Evolutionary conservation across 2,797 vertebrate genomes (phyloP).

Genomic region (Eptatretus atami): DNA sequence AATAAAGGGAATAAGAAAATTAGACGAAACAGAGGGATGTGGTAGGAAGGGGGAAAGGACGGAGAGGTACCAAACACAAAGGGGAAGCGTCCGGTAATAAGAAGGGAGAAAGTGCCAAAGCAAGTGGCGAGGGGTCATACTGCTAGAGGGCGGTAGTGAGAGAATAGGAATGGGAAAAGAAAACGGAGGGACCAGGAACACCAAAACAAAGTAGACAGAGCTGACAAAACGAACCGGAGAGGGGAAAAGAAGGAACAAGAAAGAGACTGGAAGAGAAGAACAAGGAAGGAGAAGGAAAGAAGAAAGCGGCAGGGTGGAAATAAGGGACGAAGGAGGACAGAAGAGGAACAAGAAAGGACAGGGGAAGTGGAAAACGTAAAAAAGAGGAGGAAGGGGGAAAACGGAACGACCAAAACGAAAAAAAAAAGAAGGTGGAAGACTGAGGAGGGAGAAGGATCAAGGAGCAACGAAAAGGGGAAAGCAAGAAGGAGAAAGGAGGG

Average conservation of each 20-base stretch:
- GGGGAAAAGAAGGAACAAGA: background rate
- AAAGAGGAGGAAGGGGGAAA: background rate
- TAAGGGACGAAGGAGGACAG: constrained; percentile 12
- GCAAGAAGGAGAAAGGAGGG: background rate
- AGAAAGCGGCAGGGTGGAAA: constrained; percentile 13
- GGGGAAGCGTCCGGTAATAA: too few species aligned
- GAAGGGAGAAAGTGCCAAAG: too few species aligned
- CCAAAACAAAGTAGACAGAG: constrained; percentile 3
- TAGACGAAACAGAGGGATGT: constrained; percentile 7
- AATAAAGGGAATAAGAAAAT: constrained; percentile 1
- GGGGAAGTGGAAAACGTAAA: constrained; percentile 8
- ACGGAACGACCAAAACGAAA: background rate
- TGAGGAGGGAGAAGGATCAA: background rate
- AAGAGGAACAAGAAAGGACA: background rate
- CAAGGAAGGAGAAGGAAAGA: background rate
- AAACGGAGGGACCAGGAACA: too few species aligned
- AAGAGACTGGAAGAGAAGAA: background rate
- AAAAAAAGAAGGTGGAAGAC: constrained; percentile 1
- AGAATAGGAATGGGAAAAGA: too few species aligned
- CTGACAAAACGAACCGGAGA: background rate
- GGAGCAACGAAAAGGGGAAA: background rate
- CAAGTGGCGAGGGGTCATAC: too few species aligned
- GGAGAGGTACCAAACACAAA: too few species aligned
- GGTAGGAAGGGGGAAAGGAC: constrained; percentile 1
- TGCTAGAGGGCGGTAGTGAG: too few species aligned